Conservation (phyloP, 2,113 vertebrate genomes). For the Syngnathus typhle region DNA sequence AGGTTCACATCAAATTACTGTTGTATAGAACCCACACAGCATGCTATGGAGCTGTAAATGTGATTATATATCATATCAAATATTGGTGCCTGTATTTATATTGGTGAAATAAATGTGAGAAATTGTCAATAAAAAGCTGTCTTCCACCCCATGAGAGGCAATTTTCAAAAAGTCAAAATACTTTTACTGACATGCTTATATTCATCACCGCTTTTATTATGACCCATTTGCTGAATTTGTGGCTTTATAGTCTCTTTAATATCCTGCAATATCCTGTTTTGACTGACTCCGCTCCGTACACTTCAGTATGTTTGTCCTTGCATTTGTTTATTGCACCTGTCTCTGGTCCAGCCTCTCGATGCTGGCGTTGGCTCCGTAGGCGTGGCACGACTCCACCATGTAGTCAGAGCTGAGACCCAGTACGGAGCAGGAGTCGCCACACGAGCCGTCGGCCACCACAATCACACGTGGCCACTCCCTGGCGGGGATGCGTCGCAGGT, state of each 20-base stretch:
- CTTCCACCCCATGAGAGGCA: not conserved
- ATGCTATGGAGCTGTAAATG: not conserved
- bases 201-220: not conserved
- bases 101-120: slow-evolving; percentile 1
- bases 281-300: not conserved
- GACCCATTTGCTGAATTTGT: slow-evolving; percentile 19
- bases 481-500: slow-evolving; percentile 60
- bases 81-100: slow-evolving; percentile 1
- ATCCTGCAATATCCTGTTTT: slow-evolving; percentile 31
- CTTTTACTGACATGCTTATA: slow-evolving; percentile 10
- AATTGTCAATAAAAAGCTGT: not conserved
- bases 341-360: slow-evolving; percentile 73
- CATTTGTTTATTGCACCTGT: slow-evolving; percentile 49
- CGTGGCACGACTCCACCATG: slow-evolving; percentile 70
- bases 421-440: slow-evolving; percentile 70
- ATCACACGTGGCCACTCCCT: slow-evolving; percentile 62
- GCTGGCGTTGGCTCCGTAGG: slow-evolving; percentile 65
- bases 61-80: not conserved
- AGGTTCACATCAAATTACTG: too few relatives aligned
- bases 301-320: slow-evolving; percentile 8
- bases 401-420: slow-evolving; percentile 72
- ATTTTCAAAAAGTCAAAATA: not conserved
- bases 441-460: slow-evolving; percentile 68
- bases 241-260: not conserved
- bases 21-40: not conserved